Conservation (phyloP, 2,797 vertebrate species). For the Gadopsis bispinosus region DNA sequence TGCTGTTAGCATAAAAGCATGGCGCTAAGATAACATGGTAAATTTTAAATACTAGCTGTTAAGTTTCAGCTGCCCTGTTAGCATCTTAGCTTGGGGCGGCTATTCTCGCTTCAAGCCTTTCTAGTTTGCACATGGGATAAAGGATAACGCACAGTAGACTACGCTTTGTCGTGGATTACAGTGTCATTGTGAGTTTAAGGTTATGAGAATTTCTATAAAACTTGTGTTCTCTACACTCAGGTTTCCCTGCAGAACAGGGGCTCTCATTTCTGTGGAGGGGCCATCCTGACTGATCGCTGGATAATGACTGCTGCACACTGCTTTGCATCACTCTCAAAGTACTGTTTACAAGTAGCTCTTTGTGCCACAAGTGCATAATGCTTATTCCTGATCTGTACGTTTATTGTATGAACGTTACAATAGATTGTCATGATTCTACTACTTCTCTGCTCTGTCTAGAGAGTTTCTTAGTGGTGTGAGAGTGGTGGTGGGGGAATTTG, state of each 20-base stretch:
- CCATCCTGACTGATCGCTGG: conserved; percentile 87
- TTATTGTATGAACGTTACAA: not conserved
- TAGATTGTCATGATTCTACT: no score
- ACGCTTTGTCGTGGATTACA: not conserved
- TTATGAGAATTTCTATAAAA: not conserved
- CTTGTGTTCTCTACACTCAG: conserved; percentile 67
- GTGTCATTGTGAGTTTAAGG: not conserved
- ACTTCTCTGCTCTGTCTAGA: conserved; percentile 48
- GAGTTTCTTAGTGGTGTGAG: conserved; percentile 65
- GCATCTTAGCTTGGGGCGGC: not conserved
- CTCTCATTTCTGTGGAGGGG: conserved; percentile 90
- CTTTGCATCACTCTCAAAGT: conserved; percentile 75
- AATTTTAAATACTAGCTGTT: not conserved
- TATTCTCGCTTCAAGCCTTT: not conserved
- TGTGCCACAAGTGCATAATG: not conserved
- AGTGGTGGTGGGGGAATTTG: conserved; percentile 77
- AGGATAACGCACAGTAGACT: not conserved
- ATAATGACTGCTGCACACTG: conserved; percentile 92
- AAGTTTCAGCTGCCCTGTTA: not conserved
- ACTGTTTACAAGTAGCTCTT: conserved; percentile 4
- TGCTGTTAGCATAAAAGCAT: not conserved
- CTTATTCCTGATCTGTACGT: not conserved
- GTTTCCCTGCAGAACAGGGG: conserved; percentile 87
- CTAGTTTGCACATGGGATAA: not conserved
- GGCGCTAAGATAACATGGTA: not conserved